Evolutionary conservation across 37 sponge, comb jelly and placozoan genomes (phyloP).

Genomic region (Spongia lamella): DNA sequence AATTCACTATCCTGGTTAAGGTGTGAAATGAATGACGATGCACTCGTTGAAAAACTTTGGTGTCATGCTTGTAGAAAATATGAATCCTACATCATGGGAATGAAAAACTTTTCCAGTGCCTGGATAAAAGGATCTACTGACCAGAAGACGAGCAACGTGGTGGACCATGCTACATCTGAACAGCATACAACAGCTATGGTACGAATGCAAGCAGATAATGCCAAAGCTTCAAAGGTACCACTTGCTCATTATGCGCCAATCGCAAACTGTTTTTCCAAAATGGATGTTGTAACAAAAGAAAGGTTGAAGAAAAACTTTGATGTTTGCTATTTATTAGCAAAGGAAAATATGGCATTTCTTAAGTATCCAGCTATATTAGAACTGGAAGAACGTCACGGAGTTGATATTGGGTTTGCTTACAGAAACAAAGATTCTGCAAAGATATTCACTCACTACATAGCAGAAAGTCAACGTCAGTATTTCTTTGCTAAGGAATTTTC

Average conservation of each 20-base stretch:
- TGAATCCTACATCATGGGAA: slow-evolving; percentile 31
- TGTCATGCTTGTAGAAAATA: slow-evolving; percentile 40
- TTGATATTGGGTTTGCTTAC: slow-evolving; percentile 51
- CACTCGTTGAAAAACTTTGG: slow-evolving; percentile 36
- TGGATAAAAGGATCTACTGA: slow-evolving; percentile 67
- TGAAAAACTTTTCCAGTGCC: slow-evolving; percentile 44
- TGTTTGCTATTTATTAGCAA: slow-evolving; percentile 28
- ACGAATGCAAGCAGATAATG: not conserved
- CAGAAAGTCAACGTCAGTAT: not conserved
- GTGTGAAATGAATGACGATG: slow-evolving; percentile 13
- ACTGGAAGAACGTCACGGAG: slow-evolving; percentile 56
- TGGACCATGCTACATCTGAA: slow-evolving; percentile 53
- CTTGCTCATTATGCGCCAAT: slow-evolving; percentile 30
- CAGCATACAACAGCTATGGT: slow-evolving; percentile 54
- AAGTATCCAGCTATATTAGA: slow-evolving; percentile 40
- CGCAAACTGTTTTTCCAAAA: slow-evolving; percentile 8
- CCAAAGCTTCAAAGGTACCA: slow-evolving; percentile 31
- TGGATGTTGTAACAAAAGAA: slow-evolving; percentile 20
- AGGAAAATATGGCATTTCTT: slow-evolving; percentile 36
- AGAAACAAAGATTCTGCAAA: slow-evolving; percentile 12
- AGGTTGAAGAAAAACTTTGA: slow-evolving; percentile 38
- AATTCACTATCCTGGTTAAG: slow-evolving; percentile 44
- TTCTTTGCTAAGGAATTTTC: not conserved
- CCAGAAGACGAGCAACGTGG: slow-evolving; percentile 57
- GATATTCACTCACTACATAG: not conserved